A percentile compares a stretch with the other conserved stretches of the same genome.
These are phyloP conservation scores for Hypolimnas misippus DNA, from an alignment of 2,888 invertebrate species.

Conservation along the genomic window DNA sequence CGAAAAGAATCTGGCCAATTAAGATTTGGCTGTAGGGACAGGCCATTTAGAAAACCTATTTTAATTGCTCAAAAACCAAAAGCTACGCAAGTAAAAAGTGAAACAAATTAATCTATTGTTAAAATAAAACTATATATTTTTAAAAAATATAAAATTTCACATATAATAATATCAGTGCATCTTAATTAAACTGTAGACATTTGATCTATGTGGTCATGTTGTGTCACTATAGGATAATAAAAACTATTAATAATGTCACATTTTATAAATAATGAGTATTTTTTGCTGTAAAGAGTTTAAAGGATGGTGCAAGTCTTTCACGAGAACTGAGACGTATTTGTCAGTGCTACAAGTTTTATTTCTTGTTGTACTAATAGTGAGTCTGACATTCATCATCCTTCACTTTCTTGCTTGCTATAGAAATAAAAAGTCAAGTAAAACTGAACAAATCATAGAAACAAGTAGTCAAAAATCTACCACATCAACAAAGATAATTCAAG, in stretches of 20 bases:
- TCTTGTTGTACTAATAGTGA: slow-evolving; percentile 54
- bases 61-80: slow-evolving; percentile 24
- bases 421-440: slow-evolving; percentile 2
- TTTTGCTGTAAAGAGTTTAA: slow-evolving; percentile 61
- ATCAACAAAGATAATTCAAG: not conserved
- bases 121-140: not conserved
- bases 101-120: not conserved
- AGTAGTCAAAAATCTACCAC: not conserved
- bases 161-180: not conserved
- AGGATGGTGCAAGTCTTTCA: slow-evolving; percentile 73
- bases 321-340: slow-evolving; percentile 59
- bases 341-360: slow-evolving; percentile 56
- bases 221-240: slow-evolving; percentile 32
- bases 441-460: not conserved
- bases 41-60: slow-evolving; percentile 89
- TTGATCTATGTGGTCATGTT: slow-evolving; percentile 56
- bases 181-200: not conserved
- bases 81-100: too few relatives aligned
- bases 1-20: slow-evolving; percentile 94
- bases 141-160: not conserved
- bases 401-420: slow-evolving; percentile 60
- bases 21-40: slow-evolving; percentile 91
- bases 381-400: slow-evolving; percentile 61
- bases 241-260: slow-evolving; percentile 35
- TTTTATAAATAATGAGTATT: slow-evolving; percentile 61